These are phyloP conservation scores for Altica lythri DNA, from an alignment of 2,888 invertebrate species.

Conservation along the genomic window DNA sequence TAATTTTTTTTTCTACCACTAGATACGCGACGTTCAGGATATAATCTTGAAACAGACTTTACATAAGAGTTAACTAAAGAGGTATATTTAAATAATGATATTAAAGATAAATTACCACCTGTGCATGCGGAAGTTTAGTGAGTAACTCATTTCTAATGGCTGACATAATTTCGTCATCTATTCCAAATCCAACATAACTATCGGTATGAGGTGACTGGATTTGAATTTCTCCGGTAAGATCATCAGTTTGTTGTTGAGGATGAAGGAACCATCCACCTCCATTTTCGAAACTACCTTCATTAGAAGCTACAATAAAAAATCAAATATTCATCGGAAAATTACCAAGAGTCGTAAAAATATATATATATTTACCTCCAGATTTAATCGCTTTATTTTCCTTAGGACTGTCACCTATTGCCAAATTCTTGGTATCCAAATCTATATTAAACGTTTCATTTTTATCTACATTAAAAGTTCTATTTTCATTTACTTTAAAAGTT, in stretches of 20 bases:
- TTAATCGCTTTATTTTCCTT: too few relatives aligned
- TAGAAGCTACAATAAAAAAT: slow-evolving; percentile 8
- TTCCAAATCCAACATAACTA: slow-evolving; percentile 62
- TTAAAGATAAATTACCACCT: slow-evolving; percentile 54
- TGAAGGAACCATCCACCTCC: slow-evolving; percentile 58
- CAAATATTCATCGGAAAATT: neutral
- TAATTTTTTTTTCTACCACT: too few relatives aligned
- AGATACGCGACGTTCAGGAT: too few relatives aligned
- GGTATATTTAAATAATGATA: neutral
- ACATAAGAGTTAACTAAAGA: too few relatives aligned
- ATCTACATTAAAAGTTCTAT: slow-evolving; percentile 25
- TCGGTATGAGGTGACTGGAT: slow-evolving; percentile 31
- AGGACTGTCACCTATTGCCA: too few relatives aligned
- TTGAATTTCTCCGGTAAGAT: slow-evolving; percentile 49
- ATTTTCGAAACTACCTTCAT: slow-evolving; percentile 43
- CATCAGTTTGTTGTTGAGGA: slow-evolving; percentile 52
- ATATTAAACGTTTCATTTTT: too few relatives aligned
- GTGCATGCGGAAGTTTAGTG: slow-evolving; percentile 72
- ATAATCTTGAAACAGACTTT: too few relatives aligned
- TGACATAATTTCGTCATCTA: slow-evolving; percentile 73
- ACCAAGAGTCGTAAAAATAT: too few relatives aligned
- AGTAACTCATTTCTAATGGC: slow-evolving; percentile 73
- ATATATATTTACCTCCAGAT: too few relatives aligned
- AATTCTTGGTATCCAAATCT: too few relatives aligned
- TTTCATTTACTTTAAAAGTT: slow-evolving; percentile 3